A percentile compares a stretch with the other conserved stretches of the same genome.
Evolutionary conservation across 2,113 vertebrate species (phyloP).

Genomic region (Pycnonotus jocosus): DNA sequence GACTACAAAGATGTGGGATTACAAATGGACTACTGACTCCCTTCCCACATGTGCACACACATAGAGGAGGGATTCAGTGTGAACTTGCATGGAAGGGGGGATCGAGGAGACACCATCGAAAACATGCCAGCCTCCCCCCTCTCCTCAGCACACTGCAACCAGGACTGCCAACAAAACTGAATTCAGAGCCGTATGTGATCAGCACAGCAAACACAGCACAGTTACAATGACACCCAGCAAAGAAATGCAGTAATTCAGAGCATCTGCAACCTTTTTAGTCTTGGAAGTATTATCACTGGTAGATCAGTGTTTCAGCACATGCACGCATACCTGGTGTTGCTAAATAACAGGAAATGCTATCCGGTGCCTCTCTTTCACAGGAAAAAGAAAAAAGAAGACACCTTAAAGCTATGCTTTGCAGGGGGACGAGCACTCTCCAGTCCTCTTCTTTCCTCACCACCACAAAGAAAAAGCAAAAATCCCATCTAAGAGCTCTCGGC

Average conservation of each 20-base stretch:
- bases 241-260: neutral
- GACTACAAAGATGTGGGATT: neutral
- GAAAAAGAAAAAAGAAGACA: neutral
- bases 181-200: neutral
- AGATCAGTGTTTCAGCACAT: constrained; percentile 13
- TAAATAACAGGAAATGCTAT: constrained; percentile 23
- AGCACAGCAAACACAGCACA: constrained; percentile 35
- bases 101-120: neutral
- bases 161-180: neutral
- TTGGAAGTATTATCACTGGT: neutral
- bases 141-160: neutral
- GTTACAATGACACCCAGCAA: neutral
- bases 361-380: neutral
- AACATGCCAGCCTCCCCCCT: neutral
- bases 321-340: constrained; percentile 44
- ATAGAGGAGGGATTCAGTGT: neutral
- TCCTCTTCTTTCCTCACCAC: neutral
- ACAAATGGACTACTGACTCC: neutral
- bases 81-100: neutral
- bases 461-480: neutral
- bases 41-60: neutral
- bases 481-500: neutral
- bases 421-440: neutral
- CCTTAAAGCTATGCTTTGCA: neutral
- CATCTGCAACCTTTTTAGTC: neutral